phyloP scores from a whole-genome alignment of 2,113 vertebrate genomes.

The Sisor rabdophorus region DNA sequence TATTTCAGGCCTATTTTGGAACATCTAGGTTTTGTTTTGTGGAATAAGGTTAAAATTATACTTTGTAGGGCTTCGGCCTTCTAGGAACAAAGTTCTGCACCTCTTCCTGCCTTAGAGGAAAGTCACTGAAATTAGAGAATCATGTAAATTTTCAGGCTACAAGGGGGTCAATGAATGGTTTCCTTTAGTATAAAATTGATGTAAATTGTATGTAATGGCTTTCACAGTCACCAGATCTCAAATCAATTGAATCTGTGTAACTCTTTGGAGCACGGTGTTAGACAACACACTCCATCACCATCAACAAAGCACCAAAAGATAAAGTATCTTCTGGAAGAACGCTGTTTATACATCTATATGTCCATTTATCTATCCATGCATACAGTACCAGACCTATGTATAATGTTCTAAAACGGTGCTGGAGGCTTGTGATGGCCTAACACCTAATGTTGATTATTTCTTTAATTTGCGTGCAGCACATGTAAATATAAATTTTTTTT shows the following conservation, averaged over 20 bases:
- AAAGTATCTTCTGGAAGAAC: neutral
- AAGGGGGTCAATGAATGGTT: neutral
- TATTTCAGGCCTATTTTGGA: too few species aligned
- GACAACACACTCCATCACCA: slow-evolving; percentile 5
- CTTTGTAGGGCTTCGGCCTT: too few species aligned
- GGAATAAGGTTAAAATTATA: too few species aligned
- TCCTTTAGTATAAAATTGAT: neutral
- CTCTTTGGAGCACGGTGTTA: neutral
- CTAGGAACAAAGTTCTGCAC: too few species aligned
- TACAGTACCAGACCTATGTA: neutral
- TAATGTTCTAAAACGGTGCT: neutral
- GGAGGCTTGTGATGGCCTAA: neutral
- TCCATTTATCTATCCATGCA: neutral
- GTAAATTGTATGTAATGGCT: neutral
- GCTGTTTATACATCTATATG: neutral
- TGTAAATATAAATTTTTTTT: neutral
- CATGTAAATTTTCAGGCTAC: neutral
- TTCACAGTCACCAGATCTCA: slow-evolving; percentile 23
- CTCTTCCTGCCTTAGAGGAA: too few species aligned
- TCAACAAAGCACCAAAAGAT: slow-evolving; percentile 3
- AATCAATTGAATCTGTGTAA: neutral
- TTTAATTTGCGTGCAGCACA: neutral
- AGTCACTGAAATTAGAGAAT: too few species aligned
- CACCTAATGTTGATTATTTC: neutral
- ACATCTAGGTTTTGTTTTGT: too few species aligned